phyloP scores from a whole-genome alignment of 92 coral and sea anemone species.

The Chrysogorgia sp. region DNA sequence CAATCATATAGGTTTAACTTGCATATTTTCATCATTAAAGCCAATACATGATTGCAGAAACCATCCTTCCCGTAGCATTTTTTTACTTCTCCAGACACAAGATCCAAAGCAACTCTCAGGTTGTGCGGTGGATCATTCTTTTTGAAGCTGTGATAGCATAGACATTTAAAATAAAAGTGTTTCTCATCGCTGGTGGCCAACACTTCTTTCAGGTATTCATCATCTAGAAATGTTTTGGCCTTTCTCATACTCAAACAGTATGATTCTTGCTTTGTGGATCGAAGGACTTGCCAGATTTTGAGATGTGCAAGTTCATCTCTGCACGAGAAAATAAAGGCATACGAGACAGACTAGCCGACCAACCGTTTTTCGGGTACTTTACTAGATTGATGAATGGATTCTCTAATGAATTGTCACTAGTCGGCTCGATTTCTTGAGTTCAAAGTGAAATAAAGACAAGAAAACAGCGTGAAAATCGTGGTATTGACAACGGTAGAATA shows the following conservation, averaged over 20 bases:
- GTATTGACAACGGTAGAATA: too few relatives aligned
- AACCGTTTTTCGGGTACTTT: constrained; percentile 16
- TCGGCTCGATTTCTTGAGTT: too few relatives aligned
- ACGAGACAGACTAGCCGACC: constrained; percentile 38
- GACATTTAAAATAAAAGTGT: constrained; percentile 42
- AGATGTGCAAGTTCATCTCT: constrained; percentile 38
- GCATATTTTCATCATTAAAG: constrained; percentile 59
- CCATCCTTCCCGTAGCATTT: constrained; percentile 58
- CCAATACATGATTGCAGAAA: constrained; percentile 59
- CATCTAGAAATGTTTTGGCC: constrained; percentile 68
- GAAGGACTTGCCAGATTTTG: constrained; percentile 14
- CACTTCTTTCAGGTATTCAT: constrained; percentile 60
- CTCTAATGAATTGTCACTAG: too few relatives aligned
- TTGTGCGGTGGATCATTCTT: constrained; percentile 37
- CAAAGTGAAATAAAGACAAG: too few relatives aligned
- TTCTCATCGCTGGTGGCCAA: constrained; percentile 43
- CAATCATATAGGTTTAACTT: constrained; percentile 50
- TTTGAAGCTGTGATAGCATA: constrained; percentile 33
- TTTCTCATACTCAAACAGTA: constrained; percentile 39
- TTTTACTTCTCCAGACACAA: constrained; percentile 47
- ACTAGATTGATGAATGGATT: too few relatives aligned
- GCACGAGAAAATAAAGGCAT: constrained; percentile 40
- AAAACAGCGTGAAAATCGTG: too few relatives aligned
- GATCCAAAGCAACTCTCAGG: constrained; percentile 41
- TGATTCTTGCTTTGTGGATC: constrained; percentile 10